Evolutionary conservation across 2,888 invertebrate genomes (phyloP).

Genomic region (Pasiphila rectangulata): DNA sequence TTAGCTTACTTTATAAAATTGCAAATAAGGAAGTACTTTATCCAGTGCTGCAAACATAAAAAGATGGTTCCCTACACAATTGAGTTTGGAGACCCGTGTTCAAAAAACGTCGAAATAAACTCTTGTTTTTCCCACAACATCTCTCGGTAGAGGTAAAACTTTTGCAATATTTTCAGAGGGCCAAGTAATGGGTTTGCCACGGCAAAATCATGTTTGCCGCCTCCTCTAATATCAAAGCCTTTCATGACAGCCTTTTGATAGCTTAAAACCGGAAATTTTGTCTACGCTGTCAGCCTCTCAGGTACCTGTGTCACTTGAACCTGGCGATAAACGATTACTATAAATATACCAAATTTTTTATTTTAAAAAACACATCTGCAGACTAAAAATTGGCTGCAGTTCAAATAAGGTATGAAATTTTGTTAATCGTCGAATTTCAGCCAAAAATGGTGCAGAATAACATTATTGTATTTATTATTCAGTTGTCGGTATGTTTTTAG

Average conservation of each 20-base stretch:
- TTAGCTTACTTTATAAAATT: no score
- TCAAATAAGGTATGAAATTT: no score
- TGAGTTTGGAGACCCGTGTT: no score
- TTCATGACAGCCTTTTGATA: constrained; percentile 12
- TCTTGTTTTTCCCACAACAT: constrained; percentile 4
- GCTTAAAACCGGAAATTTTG: constrained; percentile 13
- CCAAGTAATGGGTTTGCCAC: constrained; percentile 3
- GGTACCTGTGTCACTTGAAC: constrained; percentile 5
- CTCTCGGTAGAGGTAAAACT: background rate
- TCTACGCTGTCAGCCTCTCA: constrained; percentile 8
- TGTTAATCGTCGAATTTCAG: no score
- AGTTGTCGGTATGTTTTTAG: no score
- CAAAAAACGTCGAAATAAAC: background rate
- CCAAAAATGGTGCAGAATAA: no score
- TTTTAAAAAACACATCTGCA: no score
- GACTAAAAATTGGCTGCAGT: no score
- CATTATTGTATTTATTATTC: no score
- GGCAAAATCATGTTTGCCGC: constrained; percentile 6
- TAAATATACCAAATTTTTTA: constrained; percentile 1
- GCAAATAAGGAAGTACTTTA: no score
- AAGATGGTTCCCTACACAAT: no score
- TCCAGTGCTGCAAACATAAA: no score
- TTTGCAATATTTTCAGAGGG: constrained; percentile 5
- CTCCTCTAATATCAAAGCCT: constrained; percentile 8
- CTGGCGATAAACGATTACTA: constrained; percentile 7